Evolutionary conservation across 2,113 vertebrate genomes (phyloP).

Genomic region (Cariama cristata): DNA sequence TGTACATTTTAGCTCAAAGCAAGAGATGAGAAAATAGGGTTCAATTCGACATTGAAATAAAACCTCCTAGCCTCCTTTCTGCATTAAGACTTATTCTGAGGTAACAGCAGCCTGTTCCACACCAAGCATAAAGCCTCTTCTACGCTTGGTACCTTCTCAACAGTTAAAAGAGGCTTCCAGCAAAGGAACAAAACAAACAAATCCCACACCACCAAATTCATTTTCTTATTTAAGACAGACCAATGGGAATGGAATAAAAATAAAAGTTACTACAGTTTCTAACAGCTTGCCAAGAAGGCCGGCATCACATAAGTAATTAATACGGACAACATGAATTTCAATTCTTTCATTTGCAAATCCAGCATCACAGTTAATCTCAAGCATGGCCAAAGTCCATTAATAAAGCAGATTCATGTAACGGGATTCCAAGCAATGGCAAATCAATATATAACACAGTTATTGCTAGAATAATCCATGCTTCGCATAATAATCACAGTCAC

Average conservation of each 20-base stretch:
- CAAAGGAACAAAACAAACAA: background rate
- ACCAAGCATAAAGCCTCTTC: background rate
- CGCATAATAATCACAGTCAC: background rate
- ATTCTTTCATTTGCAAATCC: conserved; percentile 53
- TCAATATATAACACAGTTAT: background rate
- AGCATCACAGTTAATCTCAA: background rate
- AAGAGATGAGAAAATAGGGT: background rate
- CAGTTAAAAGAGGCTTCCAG: background rate
- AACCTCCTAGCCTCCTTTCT: background rate
- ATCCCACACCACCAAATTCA: background rate
- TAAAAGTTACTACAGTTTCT: background rate
- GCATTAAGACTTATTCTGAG: background rate
- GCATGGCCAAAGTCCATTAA: conserved; percentile 30
- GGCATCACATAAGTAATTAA: background rate
- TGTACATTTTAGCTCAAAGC: background rate
- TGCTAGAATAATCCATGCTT: background rate
- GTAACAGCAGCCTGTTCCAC: background rate
- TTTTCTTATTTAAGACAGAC: background rate
- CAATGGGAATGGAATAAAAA: background rate
- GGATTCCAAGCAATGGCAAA: background rate
- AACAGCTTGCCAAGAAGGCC: background rate
- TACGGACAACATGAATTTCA: conserved; percentile 2
- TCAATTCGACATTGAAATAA: background rate
- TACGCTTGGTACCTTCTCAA: background rate
- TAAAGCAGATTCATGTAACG: background rate